phyloP scores from a whole-genome alignment of 2,113 vertebrate genomes.

The Pterocles burchelli region DNA sequence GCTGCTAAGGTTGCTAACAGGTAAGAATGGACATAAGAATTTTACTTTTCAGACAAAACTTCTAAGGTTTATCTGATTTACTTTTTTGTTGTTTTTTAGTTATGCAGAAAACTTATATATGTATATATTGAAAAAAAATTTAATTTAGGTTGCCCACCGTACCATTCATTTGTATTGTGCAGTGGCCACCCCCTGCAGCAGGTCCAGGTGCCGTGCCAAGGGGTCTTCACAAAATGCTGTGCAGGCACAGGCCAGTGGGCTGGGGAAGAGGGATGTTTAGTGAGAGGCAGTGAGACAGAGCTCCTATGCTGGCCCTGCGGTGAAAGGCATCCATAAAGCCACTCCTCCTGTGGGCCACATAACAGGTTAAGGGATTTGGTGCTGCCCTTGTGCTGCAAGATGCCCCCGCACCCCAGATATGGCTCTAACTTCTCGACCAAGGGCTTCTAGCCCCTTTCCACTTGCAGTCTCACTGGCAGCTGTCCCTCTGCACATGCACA shows the following conservation, averaged over 20 bases:
- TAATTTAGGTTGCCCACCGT: neutral
- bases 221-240: neutral
- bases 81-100: neutral
- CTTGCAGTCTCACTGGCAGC: neutral
- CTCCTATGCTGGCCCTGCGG: accelerated
- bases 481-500: no score
- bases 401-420: accelerated
- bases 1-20: neutral
- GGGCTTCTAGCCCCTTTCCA: neutral
- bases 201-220: neutral
- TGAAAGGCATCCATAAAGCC: neutral
- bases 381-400: neutral
- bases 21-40: neutral
- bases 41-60: neutral
- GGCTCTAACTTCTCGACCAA: neutral
- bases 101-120: neutral
- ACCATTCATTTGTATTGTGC: neutral
- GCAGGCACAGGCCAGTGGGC: accelerated
- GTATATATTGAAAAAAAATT: neutral
- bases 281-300: neutral
- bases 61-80: neutral
- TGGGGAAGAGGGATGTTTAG: neutral
- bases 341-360: accelerated
- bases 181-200: neutral
- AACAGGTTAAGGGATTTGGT: neutral